Evolutionary conservation across 2,888 invertebrate genomes (phyloP), one percentile per base, ranked within the genome.

Genomic region (Nomada ferruginata): DNA sequence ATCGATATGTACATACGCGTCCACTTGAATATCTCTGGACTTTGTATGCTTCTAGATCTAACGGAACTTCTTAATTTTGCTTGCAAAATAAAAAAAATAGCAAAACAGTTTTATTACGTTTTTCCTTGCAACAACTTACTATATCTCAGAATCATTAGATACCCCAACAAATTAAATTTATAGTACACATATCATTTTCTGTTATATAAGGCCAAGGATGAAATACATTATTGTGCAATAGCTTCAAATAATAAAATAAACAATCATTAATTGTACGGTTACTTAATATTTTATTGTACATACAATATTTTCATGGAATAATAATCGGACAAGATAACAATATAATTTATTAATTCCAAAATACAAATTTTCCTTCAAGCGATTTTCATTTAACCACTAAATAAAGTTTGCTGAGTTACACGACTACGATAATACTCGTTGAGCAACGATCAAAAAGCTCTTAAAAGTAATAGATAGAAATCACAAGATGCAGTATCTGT

Each of bases 151-250:
- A 50, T n/a, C 50, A 50, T 61, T 36, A 7, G 36, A 36, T 36
- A 61, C 23, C 11, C 2, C 1, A 71, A 61, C 23, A 52, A 44
- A 26, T 55, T 9, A 15, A 13, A 15, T 26, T 72, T n/a, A 23
- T 23, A 55, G 47, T 26, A 23, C 23, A 42, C 20, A 42, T 44
- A 50, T 50, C 36, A 60, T 20, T 15, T 59, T 57, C 13, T n/a
- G 15, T 71, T 71, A 60, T 18, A 3, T 60, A 71, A 71, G 20
- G 20, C 36, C 15, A 53, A 61, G 53, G 61, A 55, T 55, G 26
- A 44, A 44, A 55, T 36, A 15, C 13, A 18, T 53, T n/a, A 7
- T 10, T 36, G n/a, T 20, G 36, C 42, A 10, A 55, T 52, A 42
- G 20, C 3, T 9, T 15, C 20, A 18, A 47, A 23, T 47, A 15